Base-by-base conservation (phyloP, 2,888 invertebrate genomes). In the Standfussiana lucernea region DNA sequence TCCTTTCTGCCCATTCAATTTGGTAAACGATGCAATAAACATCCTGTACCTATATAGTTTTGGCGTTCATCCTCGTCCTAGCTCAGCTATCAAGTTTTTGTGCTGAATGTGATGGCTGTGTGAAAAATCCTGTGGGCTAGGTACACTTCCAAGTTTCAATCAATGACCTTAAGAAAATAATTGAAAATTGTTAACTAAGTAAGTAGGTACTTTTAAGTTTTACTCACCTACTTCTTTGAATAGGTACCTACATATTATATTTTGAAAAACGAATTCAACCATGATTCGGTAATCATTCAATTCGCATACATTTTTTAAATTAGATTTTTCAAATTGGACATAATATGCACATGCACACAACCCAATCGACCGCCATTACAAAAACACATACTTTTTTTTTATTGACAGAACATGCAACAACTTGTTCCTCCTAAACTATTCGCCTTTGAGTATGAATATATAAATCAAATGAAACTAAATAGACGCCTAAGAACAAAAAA, bases 391-490 rank as follows among this genome's bases (percentile, higher is more conserved):
- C 21, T 32, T 21, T 32, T n/a, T 75, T 59, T 61, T 53, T 13
- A 18, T 4, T 10, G 10, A 18, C 32, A 15, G 24, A 24, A 32
- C 37, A 10, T 56, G 7, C 21, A 66, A 28, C n/a, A n/a, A n/a
- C n/a, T n/a, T n/a, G n/a, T n/a, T n/a, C n/a, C n/a, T n/a, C n/a
- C n/a, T n/a, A n/a, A n/a, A n/a, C n/a, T n/a, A n/a, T n/a, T n/a
- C n/a, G n/a, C 35, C 13, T 56, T 18, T 47, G 7, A 47, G 18
- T 11, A 40, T 35, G 28, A 69, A 81, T 74, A 74, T 82, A 69
- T 15, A 82, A 82, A 75, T 75, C 13, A 82, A 75, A 69, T 69
- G 15, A 50, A 66, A 66, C 10, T 32, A 66, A 68, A 75, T 66
- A 59, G 59, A 15, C n/a, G 28, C 47, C 8, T 66, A 6, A 18